phyloP scores from a whole-genome alignment of 2,113 vertebrate genomes.

The Hystrix brachyura region DNA sequence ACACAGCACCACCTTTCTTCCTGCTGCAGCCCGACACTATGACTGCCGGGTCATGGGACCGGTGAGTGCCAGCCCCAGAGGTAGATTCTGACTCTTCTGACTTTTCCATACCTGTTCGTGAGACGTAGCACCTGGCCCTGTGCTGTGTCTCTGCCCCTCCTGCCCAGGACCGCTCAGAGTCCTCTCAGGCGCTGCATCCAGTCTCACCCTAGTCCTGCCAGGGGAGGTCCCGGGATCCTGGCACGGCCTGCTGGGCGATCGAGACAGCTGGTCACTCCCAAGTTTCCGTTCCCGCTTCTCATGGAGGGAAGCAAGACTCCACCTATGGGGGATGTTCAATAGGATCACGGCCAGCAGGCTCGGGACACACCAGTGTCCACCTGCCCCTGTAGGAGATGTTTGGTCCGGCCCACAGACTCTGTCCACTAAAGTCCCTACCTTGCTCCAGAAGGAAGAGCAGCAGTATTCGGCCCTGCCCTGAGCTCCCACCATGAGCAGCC shows the following conservation, averaged over 20 bases:
- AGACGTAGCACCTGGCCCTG: rapidly evolving
- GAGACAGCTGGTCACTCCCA: not conserved
- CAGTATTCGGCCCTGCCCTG: not conserved
- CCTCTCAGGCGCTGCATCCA: not conserved
- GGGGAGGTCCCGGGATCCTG: rapidly evolving
- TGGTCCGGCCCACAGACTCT: not conserved
- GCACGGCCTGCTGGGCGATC: not conserved
- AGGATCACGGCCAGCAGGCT: not conserved
- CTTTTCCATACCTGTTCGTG: rapidly evolving
- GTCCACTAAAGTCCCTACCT: not conserved
- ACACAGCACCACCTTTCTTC: not conserved
- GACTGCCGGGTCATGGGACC: rapidly evolving
- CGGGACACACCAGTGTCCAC: not conserved
- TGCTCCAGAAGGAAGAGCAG: not conserved
- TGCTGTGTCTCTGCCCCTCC: not conserved
- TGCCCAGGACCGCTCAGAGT: not conserved
- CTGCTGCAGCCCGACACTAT: rapidly evolving
- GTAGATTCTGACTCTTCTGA: not conserved
- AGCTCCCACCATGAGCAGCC: not conserved
- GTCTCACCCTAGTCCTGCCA: not conserved
- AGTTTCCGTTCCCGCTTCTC: not conserved
- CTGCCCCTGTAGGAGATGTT: not conserved
- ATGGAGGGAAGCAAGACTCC: not conserved
- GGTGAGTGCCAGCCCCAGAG: not conserved
- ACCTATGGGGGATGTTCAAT: not conserved